These are phyloP conservation scores for Nebria salina DNA, from an alignment of 2,888 invertebrate species.

Conservation along the genomic window DNA sequence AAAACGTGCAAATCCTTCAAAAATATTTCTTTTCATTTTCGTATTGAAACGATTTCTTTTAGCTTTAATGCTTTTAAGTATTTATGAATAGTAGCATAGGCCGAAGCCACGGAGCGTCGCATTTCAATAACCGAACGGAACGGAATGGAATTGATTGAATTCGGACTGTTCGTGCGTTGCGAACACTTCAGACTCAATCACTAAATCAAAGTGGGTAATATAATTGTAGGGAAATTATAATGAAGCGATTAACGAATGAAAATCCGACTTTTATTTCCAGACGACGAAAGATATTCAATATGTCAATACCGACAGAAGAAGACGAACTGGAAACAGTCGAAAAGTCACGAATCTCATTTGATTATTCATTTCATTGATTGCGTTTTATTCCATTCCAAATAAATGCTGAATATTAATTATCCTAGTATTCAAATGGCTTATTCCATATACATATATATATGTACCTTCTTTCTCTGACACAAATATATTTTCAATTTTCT, in stretches of 20 bases:
- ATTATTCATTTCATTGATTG: background rate
- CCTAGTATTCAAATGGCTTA: no score
- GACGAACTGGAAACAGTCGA: background rate
- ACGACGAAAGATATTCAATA: background rate
- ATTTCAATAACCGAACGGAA: background rate
- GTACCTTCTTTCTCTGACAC: no score
- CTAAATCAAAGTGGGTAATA: background rate
- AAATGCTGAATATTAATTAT: background rate
- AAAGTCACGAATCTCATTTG: background rate
- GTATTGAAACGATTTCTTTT: background rate
- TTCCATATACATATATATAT: no score
- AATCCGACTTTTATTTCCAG: background rate
- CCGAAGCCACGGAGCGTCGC: background rate
- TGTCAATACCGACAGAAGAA: background rate
- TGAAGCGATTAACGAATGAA: background rate
- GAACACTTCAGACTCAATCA: background rate
- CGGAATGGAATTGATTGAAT: background rate
- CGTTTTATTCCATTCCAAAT: background rate
- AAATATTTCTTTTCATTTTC: background rate
- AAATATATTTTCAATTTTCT: no score
- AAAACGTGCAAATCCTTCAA: background rate
- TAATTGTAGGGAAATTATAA: background rate
- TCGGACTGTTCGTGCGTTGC: background rate
- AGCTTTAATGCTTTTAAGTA: background rate
- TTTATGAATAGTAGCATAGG: background rate